phyloP scores from a whole-genome alignment of 2,888 invertebrate genomes.

The Heteropelma amictum region DNA sequence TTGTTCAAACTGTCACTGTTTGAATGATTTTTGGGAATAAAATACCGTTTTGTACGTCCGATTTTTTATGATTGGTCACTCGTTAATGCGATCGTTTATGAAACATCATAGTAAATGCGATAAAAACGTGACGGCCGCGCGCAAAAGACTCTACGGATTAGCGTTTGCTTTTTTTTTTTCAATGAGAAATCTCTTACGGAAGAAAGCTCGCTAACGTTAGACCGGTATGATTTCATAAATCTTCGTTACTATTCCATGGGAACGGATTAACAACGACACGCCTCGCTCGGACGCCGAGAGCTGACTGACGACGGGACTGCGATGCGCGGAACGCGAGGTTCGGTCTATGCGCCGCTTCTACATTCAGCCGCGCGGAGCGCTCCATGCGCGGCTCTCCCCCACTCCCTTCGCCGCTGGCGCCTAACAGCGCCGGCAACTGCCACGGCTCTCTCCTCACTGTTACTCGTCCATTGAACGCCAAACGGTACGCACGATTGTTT shows the following conservation, averaged over 20 bases:
- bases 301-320: conserved; percentile 40
- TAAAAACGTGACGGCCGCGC: background rate
- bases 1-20: no score
- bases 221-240: background rate
- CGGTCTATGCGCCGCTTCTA: conserved; percentile 32
- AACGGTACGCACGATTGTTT: background rate
- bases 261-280: background rate
- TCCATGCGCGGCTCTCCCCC: background rate
- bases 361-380: conserved; percentile 18
- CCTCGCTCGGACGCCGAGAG: conserved; percentile 47
- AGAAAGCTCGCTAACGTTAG: background rate
- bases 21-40: no score
- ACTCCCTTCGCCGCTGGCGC: background rate
- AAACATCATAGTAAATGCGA: background rate
- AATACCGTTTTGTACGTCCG: no score
- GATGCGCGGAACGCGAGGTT: conserved; percentile 33
- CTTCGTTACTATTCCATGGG: background rate
- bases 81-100: background rate
- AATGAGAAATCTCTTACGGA: conserved; percentile 2
- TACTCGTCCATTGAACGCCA: conserved; percentile 28
- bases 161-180: background rate
- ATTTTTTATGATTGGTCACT: conserved; percentile 1
- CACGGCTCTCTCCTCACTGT: conserved; percentile 4
- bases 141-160: background rate
- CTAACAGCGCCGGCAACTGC: background rate